phyloP scores from a whole-genome alignment of 2,797 vertebrate genomes.

The Garrulus glandarius region DNA sequence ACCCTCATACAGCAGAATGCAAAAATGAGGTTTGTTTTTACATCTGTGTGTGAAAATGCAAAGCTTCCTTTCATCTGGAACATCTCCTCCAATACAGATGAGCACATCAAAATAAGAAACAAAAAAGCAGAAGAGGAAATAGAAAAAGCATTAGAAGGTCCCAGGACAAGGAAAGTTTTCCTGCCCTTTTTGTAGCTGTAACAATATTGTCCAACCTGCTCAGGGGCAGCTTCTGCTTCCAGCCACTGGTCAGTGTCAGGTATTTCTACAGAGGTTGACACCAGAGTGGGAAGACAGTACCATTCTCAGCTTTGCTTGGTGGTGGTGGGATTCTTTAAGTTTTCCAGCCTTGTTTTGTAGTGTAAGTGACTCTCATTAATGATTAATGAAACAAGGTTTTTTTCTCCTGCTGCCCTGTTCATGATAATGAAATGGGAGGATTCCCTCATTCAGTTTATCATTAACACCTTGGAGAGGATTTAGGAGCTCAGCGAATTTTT shows the following conservation, averaged over 20 bases:
- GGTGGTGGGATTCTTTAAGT: neutral
- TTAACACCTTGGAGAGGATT: neutral
- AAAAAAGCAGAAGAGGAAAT: neutral
- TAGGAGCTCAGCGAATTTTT: neutral
- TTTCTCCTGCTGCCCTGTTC: neutral
- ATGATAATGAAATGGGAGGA: neutral
- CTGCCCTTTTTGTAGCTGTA: neutral
- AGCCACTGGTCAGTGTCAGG: neutral
- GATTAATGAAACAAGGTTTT: neutral
- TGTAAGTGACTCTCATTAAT: neutral
- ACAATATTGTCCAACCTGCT: neutral
- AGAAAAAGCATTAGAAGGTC: neutral
- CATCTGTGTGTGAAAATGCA: neutral
- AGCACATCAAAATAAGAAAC: neutral
- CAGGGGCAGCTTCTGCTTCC: neutral
- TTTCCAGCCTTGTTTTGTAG: neutral
- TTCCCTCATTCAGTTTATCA: conserved; percentile 10
- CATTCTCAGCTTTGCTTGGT: neutral
- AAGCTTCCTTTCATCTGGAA: neutral
- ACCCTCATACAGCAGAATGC: neutral
- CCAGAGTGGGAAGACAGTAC: neutral
- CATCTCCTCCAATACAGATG: neutral
- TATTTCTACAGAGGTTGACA: neutral
- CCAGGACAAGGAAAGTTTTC: neutral
- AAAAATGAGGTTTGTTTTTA: neutral